Evolutionary conservation across 2,797 vertebrate species (phyloP).

Genomic region (Anomalospiza imberbis): DNA sequence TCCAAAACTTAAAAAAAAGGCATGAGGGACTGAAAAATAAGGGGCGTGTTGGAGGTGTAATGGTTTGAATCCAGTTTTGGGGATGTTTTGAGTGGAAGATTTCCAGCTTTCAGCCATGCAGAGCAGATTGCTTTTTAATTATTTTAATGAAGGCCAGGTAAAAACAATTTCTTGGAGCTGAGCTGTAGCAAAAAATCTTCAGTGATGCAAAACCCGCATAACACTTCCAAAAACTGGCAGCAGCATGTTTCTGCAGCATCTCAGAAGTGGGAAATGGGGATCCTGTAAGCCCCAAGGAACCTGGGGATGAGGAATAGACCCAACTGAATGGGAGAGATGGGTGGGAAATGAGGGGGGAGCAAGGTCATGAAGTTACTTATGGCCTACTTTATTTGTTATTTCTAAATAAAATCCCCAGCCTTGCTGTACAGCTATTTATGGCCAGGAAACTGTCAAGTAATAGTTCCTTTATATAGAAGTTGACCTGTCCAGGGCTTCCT

Average conservation of each 20-base stretch:
- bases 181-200: background rate
- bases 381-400: slow-evolving; percentile 11
- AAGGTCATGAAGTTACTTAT: background rate
- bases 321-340: background rate
- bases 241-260: fast-evolving
- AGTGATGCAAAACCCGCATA: background rate
- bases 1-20: background rate
- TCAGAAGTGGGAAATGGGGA: background rate
- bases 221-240: background rate
- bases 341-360: background rate
- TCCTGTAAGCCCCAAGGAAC: background rate
- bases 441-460: slow-evolving; percentile 67
- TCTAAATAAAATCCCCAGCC: slow-evolving; percentile 57
- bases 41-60: background rate
- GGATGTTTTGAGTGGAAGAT: background rate
- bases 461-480: slow-evolving; percentile 64
- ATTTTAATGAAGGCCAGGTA: background rate
- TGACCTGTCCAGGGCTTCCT: slow-evolving; percentile 62
- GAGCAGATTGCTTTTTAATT: background rate
- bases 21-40: background rate
- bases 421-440: slow-evolving; percentile 20
- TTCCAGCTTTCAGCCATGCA: background rate
- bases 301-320: background rate
- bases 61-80: background rate
- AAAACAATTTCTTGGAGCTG: background rate